phyloP scores from a whole-genome alignment of 2,113 vertebrate genomes.

The Oreochromis niloticus region DNA sequence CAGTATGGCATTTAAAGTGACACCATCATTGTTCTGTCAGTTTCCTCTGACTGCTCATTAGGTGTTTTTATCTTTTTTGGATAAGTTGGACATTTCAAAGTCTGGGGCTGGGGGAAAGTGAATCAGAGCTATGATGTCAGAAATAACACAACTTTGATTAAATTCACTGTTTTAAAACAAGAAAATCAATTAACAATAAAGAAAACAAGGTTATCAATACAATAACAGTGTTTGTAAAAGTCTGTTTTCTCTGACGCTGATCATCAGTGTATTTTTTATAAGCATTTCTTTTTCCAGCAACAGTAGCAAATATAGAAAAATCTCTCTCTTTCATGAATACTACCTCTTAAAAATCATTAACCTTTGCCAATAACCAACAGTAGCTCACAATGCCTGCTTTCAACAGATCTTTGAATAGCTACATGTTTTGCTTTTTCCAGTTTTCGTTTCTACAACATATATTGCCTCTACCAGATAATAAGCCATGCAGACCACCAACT shows the following conservation, averaged over 20 bases:
- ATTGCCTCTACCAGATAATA: background rate
- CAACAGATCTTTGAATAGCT: background rate
- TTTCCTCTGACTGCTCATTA: background rate
- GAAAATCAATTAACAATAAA: background rate
- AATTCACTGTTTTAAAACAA: background rate
- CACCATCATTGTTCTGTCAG: background rate
- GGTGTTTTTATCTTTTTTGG: background rate
- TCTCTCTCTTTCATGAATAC: background rate
- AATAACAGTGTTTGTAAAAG: background rate
- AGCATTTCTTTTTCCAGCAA: rapidly evolving
- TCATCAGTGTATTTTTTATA: background rate
- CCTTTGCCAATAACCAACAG: background rate
- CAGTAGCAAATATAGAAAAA: background rate
- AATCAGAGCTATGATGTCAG: background rate
- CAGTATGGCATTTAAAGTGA: conserved; percentile 1
- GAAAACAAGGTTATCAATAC: background rate
- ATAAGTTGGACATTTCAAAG: background rate
- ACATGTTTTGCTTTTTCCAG: rapidly evolving
- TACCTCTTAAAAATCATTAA: background rate
- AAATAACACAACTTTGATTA: background rate
- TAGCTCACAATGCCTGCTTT: background rate
- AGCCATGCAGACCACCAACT: background rate
- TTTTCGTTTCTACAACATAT: background rate
- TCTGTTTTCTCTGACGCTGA: background rate
- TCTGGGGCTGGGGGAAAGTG: background rate